Evolutionary conservation across 2,113 vertebrate species (phyloP).

Genomic region (Sturnira hondurensis): DNA sequence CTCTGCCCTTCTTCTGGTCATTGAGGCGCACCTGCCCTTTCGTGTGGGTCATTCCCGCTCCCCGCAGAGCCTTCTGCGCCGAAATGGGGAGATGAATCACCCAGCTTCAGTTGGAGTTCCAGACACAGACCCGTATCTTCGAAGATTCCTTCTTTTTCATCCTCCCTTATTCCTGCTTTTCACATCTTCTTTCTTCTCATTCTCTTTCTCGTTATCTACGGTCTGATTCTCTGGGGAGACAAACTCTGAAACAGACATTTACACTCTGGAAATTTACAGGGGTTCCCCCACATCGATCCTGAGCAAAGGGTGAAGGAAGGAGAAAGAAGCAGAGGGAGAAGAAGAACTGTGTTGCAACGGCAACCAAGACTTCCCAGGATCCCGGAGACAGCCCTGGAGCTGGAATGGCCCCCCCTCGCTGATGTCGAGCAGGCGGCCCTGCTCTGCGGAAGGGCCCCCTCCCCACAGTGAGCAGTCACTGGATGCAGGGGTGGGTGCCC

Average conservation of each 20-base stretch:
- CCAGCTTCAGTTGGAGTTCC: background rate
- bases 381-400: background rate
- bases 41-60: background rate
- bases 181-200: background rate
- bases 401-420: background rate
- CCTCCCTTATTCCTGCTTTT: background rate
- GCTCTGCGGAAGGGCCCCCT: background rate
- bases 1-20: background rate
- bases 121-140: background rate
- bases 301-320: background rate
- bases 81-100: too few relatives aligned
- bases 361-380: background rate
- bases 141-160: background rate
- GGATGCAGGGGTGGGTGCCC: background rate
- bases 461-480: background rate
- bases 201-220: background rate
- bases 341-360: background rate
- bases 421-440: too few relatives aligned
- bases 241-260: background rate
- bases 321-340: background rate
- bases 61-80: background rate
- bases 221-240: background rate
- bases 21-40: background rate
- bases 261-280: background rate
- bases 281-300: background rate